phyloP scores from a whole-genome alignment of 2,888 invertebrate genomes.

The Lapara coniferarum region DNA sequence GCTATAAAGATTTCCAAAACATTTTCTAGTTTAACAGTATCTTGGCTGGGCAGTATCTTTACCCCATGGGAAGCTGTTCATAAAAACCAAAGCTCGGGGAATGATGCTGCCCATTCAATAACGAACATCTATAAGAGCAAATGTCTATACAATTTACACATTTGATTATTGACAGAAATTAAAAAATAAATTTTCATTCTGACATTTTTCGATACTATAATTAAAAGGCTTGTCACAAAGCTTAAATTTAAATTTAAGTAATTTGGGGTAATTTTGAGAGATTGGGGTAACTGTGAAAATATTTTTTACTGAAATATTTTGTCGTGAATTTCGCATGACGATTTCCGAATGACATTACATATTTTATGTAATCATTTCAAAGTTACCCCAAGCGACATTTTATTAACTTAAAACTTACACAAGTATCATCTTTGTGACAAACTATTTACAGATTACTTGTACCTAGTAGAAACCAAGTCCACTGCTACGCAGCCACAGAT shows the following conservation, averaged over 20 bases:
- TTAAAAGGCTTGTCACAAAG: constrained; percentile 75
- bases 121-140: constrained; percentile 77
- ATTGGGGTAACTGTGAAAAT: neutral
- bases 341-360: neutral
- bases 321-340: neutral
- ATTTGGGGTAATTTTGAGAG: constrained; percentile 6
- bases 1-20: constrained; percentile 73
- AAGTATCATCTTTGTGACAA: constrained; percentile 76
- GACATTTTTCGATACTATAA: constrained; percentile 60
- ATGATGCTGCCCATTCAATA: constrained; percentile 78
- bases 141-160: constrained; percentile 79
- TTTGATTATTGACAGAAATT: constrained; percentile 56
- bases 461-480: constrained; percentile 82
- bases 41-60: constrained; percentile 75
- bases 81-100: constrained; percentile 49
- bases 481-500: constrained; percentile 78
- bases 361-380: neutral
- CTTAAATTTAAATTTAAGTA: constrained; percentile 39
- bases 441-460: constrained; percentile 64
- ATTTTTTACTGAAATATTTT: neutral
- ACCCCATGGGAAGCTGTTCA: constrained; percentile 36
- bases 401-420: constrained; percentile 35
- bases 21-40: constrained; percentile 68
- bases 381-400: constrained; percentile 10
- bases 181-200: constrained; percentile 56